These are phyloP conservation scores for Serinus canaria DNA, from an alignment of 2,113 vertebrate species.

Conservation along the genomic window DNA sequence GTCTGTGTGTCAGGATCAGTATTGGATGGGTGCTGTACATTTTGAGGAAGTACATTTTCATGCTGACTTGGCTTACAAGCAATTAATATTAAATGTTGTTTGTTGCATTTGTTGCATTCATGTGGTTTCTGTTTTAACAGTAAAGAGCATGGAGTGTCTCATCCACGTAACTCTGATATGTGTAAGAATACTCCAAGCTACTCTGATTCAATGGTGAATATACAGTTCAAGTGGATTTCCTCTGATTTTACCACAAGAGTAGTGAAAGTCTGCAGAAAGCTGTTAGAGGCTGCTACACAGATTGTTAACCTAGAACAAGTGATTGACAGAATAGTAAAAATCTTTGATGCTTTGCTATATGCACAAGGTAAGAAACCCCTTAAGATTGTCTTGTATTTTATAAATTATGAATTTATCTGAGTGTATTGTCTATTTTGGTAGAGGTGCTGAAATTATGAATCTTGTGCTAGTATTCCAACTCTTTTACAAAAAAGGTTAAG, in stretches of 20 bases:
- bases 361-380: constrained; percentile 78
- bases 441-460: neutral
- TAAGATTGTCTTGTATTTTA: neutral
- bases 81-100: neutral
- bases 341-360: constrained; percentile 88
- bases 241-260: constrained; percentile 71
- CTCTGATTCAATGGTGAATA: neutral
- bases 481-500: neutral
- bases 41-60: neutral
- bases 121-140: constrained; percentile 55
- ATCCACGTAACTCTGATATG: neutral
- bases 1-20: neutral
- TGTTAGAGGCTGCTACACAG: constrained; percentile 72
- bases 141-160: constrained; percentile 12
- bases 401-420: neutral
- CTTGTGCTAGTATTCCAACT: neutral
- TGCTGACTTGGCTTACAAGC: neutral
- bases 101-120: constrained; percentile 5
- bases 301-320: constrained; percentile 57
- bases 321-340: constrained; percentile 75
- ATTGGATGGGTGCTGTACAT: neutral
- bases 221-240: constrained; percentile 75
- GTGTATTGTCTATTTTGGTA: neutral
- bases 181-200: neutral
- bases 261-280: constrained; percentile 78